Percentiles rank a stretch among this genome's conserved stretches.
Evolutionary conservation across 2,888 invertebrate species (phyloP).

Genomic region (Chesias legatella): DNA sequence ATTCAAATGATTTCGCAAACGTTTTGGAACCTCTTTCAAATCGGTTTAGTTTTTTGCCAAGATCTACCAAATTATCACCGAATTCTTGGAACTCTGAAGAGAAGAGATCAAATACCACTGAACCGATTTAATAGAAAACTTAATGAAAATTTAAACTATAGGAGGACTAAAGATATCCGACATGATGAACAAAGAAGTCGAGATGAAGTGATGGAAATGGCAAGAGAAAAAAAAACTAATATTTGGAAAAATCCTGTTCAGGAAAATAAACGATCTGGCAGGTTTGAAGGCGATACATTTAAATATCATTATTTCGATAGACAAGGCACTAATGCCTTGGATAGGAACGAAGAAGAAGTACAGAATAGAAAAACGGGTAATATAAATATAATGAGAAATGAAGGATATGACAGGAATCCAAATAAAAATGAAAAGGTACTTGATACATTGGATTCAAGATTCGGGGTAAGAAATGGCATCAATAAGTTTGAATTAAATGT

Average conservation of each 20-base stretch:
- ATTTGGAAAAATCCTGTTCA: background rate
- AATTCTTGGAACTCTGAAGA: slow-evolving; percentile 20
- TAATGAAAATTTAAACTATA: slow-evolving; percentile 20
- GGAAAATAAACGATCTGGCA: no score
- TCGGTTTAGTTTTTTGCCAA: slow-evolving; percentile 15
- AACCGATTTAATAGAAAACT: slow-evolving; percentile 12
- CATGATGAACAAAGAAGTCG: background rate
- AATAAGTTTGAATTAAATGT: slow-evolving; percentile 8
- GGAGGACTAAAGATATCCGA: slow-evolving; percentile 25
- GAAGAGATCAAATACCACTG: slow-evolving; percentile 23
- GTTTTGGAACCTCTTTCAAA: slow-evolving; percentile 12
- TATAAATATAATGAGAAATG: background rate
- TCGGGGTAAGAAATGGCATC: slow-evolving; percentile 16
- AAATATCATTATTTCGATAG: no score
- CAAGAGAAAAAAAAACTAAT: background rate
- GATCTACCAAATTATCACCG: slow-evolving; percentile 11
- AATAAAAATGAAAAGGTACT: background rate
- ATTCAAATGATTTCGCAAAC: slow-evolving; percentile 5
- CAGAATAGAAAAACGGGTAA: background rate
- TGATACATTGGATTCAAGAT: slow-evolving; percentile 14
- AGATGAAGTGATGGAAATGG: background rate
- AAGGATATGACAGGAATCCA: background rate
- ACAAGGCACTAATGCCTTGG: background rate
- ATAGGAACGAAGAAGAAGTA: background rate
- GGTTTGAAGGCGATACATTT: no score